Base-by-base conservation (phyloP, 92 coral and sea anemone species). In the Parazoanthus atlanticus region DNA sequence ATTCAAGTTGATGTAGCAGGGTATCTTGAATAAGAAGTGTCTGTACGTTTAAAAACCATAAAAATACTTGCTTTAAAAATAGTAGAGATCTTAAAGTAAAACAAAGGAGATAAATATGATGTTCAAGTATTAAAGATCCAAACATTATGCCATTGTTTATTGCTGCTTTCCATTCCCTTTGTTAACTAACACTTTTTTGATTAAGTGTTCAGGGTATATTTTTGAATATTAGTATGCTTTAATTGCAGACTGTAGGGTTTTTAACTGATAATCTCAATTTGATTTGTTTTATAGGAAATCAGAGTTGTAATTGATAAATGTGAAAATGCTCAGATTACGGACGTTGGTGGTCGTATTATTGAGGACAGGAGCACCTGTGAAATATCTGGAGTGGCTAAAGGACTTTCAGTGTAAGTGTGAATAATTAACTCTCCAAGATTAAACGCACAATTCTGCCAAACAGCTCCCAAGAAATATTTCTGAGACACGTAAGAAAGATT, bases 241-340 rank as follows among this genome's bases (percentile, higher is more conserved):
- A 19, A 23, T 61, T 61, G 16, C 26, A 16, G 5, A 76, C 21
- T 13, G 10, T 26, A 31, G 33, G 5, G 52, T 9, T 26, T 15
- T 0, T 61, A 23, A 26, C 12, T 21, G 9, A 56, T 56, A 3
- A 21, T 71, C 10, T 13, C 30, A 32, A 38, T 74, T 77, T 69
- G 33, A 49, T 46, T 84, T 12, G 2, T 15, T 79, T 16, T 70
- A 2, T 79, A 96, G 99, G 90, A 89, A 28, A 46, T 96, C 7
- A 94, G 91, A n/a, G 91, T 96, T 8, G 86, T 93, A 17, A 79
- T 95, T 70, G 95, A 96, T 92, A 89, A 91, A 85, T 96, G 99
- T 75, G 93, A 88, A 78, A 79, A 94, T 25, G 94, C 94, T 15
- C 89, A 90, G 11, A 74, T 93, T 72, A 56, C 67, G 12, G 93